These are phyloP conservation scores for Verasper variegatus DNA, from an alignment of 2,113 vertebrate species.

Conservation along the genomic window DNA sequence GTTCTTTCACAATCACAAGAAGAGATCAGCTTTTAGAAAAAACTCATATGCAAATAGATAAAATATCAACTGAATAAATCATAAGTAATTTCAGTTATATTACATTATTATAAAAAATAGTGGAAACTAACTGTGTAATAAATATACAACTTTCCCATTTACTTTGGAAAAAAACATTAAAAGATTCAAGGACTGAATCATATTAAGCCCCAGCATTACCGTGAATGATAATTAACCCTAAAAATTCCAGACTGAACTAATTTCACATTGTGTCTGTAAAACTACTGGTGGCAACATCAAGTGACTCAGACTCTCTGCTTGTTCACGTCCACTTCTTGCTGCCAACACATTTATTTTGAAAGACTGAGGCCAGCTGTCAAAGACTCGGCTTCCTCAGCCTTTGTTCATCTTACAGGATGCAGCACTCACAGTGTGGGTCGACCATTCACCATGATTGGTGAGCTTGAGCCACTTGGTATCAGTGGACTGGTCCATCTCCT, in stretches of 20 bases:
- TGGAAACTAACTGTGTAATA: too few species aligned
- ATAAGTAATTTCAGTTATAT: not conserved
- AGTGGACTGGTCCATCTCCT: conserved; percentile 89
- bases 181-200: too few species aligned
- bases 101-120: too few species aligned
- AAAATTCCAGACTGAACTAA: not conserved
- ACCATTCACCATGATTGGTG: conserved; percentile 92
- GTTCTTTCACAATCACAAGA: not conserved
- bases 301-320: not conserved
- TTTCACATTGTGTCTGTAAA: conserved; percentile 36
- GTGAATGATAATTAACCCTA: not conserved
- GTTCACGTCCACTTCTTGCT: conserved; percentile 1
- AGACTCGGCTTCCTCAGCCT: too few species aligned
- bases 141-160: too few species aligned
- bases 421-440: conserved; percentile 87
- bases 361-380: conserved; percentile 11
- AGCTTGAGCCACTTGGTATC: conserved; percentile 94
- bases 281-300: conserved; percentile 11
- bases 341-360: conserved; percentile 21
- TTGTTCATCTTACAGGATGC: not conserved
- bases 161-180: too few species aligned
- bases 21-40: not conserved
- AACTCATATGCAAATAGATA: too few species aligned
- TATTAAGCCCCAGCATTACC: too few species aligned
- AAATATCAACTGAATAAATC: not conserved